Evolutionary conservation across 2,888 invertebrate genomes (phyloP), one percentile per base, ranked within the genome.

Genomic region (Polyommatus iphigenia): DNA sequence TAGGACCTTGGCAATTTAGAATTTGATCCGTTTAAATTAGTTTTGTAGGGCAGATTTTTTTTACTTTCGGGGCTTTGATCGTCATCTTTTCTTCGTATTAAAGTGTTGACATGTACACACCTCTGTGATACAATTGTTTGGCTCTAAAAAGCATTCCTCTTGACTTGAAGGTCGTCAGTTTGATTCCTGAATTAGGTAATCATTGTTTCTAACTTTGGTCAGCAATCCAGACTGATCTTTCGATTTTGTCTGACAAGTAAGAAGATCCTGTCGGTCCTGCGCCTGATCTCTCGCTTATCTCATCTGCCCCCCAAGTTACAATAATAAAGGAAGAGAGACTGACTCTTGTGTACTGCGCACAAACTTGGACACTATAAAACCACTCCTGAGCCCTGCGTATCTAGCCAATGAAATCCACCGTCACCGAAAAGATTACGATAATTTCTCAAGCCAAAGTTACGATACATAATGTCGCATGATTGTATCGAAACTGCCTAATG

Each of bases 401-500:
- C 54, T 4, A 10, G 0, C 50, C 15, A 54, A 54, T 18, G 54
- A 54, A 15, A 50, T 10, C 50, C 13, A 15, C 50, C 15, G 13
- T 50, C 50, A 50, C 50, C 50, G 15, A 50, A 50, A 50, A 62
- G 24, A 62, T 62, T 24, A 62, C 24, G 62, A 24, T 62, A 24
- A 59, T 8, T 1, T 10, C 59, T 62, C 24, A 62, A 62, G 2
- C 5, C 3, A 62, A 62, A 62, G 3, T 20, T 67, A 67, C 13
- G 67, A 67, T 29, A 29, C 15, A 67, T 67, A 67, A 67, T 67
- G 67, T 67, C 67, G 67, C 67, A 67, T 29, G 67, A 67, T 67
- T 67, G 29, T 10, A 67, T 29, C 67, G 15, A 67, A 67, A 67
- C 29, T 67, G 29, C 67, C 15, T 67, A 67, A 67, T 67, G 67